Conservation (phyloP, 2,113 vertebrate species). For the Cercocebus atys region DNA sequence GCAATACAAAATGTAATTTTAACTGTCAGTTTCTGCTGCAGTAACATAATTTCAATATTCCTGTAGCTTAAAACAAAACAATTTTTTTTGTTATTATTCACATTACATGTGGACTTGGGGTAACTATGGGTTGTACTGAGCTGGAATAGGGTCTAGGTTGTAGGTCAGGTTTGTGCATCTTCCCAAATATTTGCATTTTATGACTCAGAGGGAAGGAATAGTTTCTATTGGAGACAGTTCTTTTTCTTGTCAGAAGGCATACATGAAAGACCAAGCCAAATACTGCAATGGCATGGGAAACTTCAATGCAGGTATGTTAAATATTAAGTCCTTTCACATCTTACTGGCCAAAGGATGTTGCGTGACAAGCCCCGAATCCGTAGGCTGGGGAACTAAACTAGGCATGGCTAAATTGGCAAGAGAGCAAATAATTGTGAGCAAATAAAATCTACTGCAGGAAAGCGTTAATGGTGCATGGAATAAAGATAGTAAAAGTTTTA, state of each 20-base stretch:
- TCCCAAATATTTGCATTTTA: background rate
- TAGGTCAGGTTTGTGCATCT: background rate
- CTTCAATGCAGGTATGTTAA: background rate
- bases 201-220: background rate
- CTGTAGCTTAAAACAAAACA: background rate
- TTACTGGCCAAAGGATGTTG: background rate
- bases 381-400: background rate
- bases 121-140: background rate
- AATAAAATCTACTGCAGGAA: background rate
- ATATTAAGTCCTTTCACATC: background rate
- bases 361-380: background rate
- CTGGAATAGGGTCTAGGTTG: background rate
- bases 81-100: background rate
- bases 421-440: background rate
- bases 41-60: background rate
- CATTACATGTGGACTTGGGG: background rate
- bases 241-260: background rate
- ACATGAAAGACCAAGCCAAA: background rate
- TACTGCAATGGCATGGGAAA: background rate
- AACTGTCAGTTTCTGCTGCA: background rate
- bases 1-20: background rate
- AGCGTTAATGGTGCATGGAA: background rate
- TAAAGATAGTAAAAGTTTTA: background rate
- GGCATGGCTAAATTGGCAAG: background rate
- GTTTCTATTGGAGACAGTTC: background rate